Evolutionary conservation across 2,888 invertebrate genomes (phyloP).

Genomic region (Cheilosia urbana): DNA sequence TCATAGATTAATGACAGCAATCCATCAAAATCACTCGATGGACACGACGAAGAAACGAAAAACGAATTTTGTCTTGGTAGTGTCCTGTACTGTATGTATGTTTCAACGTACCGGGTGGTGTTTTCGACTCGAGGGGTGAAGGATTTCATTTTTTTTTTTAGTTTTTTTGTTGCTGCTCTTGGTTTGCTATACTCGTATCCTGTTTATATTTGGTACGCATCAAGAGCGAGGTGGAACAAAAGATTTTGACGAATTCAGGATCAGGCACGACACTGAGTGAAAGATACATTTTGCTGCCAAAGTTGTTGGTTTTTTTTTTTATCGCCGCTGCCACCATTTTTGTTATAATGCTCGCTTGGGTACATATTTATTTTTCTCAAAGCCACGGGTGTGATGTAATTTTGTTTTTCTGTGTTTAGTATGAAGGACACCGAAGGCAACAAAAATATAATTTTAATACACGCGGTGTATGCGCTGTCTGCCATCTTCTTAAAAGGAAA

Average conservation of each 20-base stretch:
- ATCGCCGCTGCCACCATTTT: constrained; percentile 20
- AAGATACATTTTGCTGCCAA: constrained; percentile 47
- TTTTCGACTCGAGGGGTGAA: constrained; percentile 26
- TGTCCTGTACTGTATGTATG: constrained; percentile 67
- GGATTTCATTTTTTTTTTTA: constrained; percentile 73
- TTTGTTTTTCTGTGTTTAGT: constrained; percentile 26
- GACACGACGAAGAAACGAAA: constrained; percentile 82
- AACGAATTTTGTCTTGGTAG: constrained; percentile 76
- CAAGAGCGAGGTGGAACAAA: constrained; percentile 65
- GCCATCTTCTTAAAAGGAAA: constrained; percentile 32
- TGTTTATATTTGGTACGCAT: constrained; percentile 70
- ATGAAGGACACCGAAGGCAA: constrained; percentile 26
- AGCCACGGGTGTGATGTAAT: constrained; percentile 62
- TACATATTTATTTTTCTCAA: constrained; percentile 44
- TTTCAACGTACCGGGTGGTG: constrained; percentile 55
- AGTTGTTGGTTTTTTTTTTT: constrained; percentile 32
- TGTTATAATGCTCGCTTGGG: constrained; percentile 50
- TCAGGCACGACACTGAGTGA: constrained; percentile 32
- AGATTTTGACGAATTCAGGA: constrained; percentile 72
- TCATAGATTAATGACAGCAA: constrained; percentile 84
- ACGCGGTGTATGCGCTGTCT: constrained; percentile 41
- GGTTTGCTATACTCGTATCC: constrained; percentile 55
- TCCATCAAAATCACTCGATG: constrained; percentile 84
- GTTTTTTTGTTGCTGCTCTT: constrained; percentile 52
- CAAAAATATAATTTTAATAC: constrained; percentile 56